Evolutionary conservation across 2,888 invertebrate species (phyloP).

Genomic region (Oscheius sp.): DNA sequence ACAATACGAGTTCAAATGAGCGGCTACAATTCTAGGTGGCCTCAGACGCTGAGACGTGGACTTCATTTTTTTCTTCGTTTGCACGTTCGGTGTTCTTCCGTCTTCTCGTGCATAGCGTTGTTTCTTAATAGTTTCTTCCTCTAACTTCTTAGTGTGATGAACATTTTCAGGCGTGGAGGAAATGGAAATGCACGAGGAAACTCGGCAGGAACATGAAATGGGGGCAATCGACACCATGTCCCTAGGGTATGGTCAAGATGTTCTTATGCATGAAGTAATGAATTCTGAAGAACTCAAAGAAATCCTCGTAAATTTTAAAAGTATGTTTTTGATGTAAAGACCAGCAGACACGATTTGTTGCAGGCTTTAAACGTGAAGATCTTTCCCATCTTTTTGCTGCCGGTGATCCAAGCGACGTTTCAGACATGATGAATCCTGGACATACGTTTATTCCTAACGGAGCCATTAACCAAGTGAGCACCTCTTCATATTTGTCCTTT

Average conservation of each 20-base stretch:
- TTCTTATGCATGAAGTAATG: not conserved
- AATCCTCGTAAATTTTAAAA: not conserved
- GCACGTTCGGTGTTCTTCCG: too few species aligned
- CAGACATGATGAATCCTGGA: not conserved
- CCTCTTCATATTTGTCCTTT: too few species aligned
- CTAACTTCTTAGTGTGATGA: too few species aligned
- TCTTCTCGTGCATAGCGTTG: too few species aligned
- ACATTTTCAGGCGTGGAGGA: too few species aligned
- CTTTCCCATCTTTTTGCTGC: not conserved
- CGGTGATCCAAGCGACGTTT: not conserved
- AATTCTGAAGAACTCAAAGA: not conserved
- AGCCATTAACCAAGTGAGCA: too few species aligned
- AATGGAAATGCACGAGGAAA: too few species aligned
- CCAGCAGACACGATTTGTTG: not conserved
- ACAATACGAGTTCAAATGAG: not conserved
- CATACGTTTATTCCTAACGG: not conserved
- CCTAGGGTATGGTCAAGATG: not conserved
- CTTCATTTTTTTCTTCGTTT: too few species aligned
- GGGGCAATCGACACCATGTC: not conserved
- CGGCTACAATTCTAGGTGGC: too few species aligned
- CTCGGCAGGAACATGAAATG: too few species aligned
- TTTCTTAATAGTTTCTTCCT: too few species aligned
- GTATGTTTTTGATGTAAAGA: not conserved
- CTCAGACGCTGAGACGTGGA: too few species aligned
- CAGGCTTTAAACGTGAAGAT: not conserved